Base-by-base conservation (phyloP, 2,113 vertebrate species). In the Cricetomys ansorgei region DNA sequence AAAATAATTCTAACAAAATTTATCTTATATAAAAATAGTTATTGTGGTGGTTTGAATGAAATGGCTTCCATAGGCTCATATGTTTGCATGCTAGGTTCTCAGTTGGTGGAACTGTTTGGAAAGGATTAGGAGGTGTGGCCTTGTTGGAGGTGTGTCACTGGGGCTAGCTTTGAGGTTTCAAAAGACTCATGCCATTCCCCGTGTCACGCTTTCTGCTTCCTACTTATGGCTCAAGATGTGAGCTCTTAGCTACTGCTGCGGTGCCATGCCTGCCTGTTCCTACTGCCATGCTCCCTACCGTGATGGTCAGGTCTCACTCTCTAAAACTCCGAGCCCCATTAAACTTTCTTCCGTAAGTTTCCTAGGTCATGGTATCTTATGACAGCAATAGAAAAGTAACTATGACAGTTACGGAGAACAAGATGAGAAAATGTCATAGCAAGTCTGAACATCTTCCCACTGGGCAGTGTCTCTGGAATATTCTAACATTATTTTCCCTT, bases 1-100 rank as follows among this genome's bases (percentile, higher is more conserved):
- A 75, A 86, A 89, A 81, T 62, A 88, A 69, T 64, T 69, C 34
- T 3, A 91, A 89, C 87, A 85, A 76, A 53, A 77, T 59, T 13
- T 64, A 57, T 72, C 37, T 57, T 59, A 88, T 23, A 69, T 95
- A 59, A 84, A 96, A 95, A 81, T n/a, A 40, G 43, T n/a, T 23
- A 81, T 4, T 72, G n/a, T 4, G 69, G 69, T 72, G 69, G 69
- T 40, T 23, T 81, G 79, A 59, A 59, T 43, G 37, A 81, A 40
- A 81, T 27, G 55, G 55, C 53, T 37, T 3, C 37, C 21, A 1
- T n/a, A 27, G 23, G 55, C 23, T 59, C 37, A 3, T 27, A 40
- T 40, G 11, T 16, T 81, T 59, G 23, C 16, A 23, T 57, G n/a
- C 57, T 59, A 59, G 12, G 55, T 59, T 55, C 21, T 12, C 23